Base-by-base conservation (phyloP, 2,113 vertebrate genomes). In the Epinephelus cyanopodus region DNA sequence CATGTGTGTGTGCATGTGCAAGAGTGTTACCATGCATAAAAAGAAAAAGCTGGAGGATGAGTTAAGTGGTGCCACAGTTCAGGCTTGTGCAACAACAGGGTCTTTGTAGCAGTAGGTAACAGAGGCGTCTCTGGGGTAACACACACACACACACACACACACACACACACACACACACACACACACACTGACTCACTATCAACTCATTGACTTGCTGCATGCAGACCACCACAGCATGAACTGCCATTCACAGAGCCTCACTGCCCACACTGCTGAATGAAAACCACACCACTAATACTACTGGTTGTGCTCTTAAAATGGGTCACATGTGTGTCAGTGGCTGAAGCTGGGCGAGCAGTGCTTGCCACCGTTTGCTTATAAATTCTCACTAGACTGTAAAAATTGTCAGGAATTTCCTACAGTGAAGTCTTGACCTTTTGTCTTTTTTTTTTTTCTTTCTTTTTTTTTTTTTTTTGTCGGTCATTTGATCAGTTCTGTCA, bases 21-120 rank as follows among this genome's bases (percentile, higher is more conserved):
- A 42, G 5, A 69, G 15, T 74, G 23, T 79, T 12, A 25, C 0
- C 37, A 5, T 85, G 63, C 15, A 6, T 25, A 45, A 4, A 23
- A 4, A 23, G 19, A 17, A 48, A n/a, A 63, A 50, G 14, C 39
- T 52, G 7, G 27, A 45, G 18, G 52, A 82, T 79, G 72, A 88
- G 74, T 50, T 64, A 74, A 86, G 69, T 68, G 68, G 80, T 68
- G 62, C 75, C 68, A 84, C 57, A 76, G 67, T 33, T 74, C 53
- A 57, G 74, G 71, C 77, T 85, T 75, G 60, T 82, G 70, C 61
- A 89, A 93, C 85, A 90, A 79, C 48, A 62, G 82, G 29, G 74
- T 86, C 84, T 82, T 87, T 93, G 92, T 86, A 84, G 68, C 71
- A 77, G 37, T 73, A 83, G 81, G 83, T 88, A 90, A 83, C 56